Percentiles rank a stretch among this genome's conserved stretches.
Evolutionary conservation across 2,888 invertebrate genomes (phyloP).

Genomic region (Druceiella hillmani): DNA sequence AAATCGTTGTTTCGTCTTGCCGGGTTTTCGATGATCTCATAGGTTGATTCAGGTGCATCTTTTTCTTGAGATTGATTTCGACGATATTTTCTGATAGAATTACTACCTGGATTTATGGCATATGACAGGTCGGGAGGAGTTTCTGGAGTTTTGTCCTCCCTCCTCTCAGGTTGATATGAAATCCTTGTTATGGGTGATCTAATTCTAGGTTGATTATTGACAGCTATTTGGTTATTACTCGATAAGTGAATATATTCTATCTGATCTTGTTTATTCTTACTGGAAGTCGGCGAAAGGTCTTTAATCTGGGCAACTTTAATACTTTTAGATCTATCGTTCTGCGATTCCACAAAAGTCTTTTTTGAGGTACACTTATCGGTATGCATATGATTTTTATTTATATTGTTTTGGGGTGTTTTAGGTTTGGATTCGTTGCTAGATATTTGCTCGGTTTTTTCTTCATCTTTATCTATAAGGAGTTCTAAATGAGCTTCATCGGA

Average conservation of each 20-base stretch:
- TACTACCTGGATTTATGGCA: too few relatives aligned
- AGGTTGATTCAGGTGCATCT: too few relatives aligned
- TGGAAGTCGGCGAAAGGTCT: conserved; percentile 45
- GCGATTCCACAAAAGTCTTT: conserved; percentile 35
- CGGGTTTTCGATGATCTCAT: too few relatives aligned
- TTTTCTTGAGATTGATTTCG: too few relatives aligned
- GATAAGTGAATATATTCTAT: conserved; percentile 44
- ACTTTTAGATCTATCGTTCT: conserved; percentile 34
- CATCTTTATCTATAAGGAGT: conserved; percentile 37
- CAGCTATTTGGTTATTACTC: conserved; percentile 44
- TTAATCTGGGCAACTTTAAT: conserved; percentile 47
- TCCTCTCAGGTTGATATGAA: conserved; percentile 32
- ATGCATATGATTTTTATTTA: conserved; percentile 27
- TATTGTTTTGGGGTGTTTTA: conserved; percentile 35
- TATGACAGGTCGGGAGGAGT: too few relatives aligned
- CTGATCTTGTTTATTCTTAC: conserved; percentile 42
- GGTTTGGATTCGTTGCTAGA: conserved; percentile 30
- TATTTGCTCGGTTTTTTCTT: conserved; percentile 22
- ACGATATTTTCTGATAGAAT: too few relatives aligned
- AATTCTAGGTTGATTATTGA: conserved; percentile 47
- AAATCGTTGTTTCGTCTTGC: too few relatives aligned
- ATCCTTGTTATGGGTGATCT: conserved; percentile 47
- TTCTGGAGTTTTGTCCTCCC: conserved; percentile 30
- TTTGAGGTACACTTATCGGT: conserved; percentile 47
- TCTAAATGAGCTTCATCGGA: conserved; percentile 45